phyloP scores from a whole-genome alignment of 2,113 vertebrate genomes.

The Chaenocephalus aceratus region DNA sequence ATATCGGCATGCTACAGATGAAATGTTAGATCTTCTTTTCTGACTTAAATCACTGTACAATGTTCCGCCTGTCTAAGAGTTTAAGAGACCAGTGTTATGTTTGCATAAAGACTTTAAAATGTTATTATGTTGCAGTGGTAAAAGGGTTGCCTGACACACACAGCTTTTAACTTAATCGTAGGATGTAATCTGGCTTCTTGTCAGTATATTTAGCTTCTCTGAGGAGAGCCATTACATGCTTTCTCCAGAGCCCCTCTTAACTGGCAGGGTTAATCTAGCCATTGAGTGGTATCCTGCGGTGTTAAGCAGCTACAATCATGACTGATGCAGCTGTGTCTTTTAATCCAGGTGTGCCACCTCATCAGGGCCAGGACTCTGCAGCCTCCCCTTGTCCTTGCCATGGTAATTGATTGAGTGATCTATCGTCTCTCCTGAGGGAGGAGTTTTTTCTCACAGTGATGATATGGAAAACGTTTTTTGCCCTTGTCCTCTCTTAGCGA shows the following conservation, averaged over 20 bases:
- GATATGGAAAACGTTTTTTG: slow-evolving; percentile 58
- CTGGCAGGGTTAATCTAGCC: slow-evolving; percentile 56
- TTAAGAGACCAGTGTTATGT: background rate
- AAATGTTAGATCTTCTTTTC: background rate
- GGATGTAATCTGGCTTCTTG: slow-evolving; percentile 55
- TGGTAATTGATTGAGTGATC: slow-evolving; percentile 62
- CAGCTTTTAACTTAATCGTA: slow-evolving; percentile 40
- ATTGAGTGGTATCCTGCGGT: slow-evolving; percentile 49
- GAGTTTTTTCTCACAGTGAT: slow-evolving; percentile 33
- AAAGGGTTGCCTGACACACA: slow-evolving; percentile 31
- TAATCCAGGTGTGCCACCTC: slow-evolving; percentile 61
- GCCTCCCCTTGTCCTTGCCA: slow-evolving; percentile 30
- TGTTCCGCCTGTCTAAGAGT: background rate
- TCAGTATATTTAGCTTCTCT: slow-evolving; percentile 56
- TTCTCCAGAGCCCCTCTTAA: slow-evolving; percentile 31
- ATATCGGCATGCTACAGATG: background rate
- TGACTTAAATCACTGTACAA: background rate
- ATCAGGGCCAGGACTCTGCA: slow-evolving; percentile 26
- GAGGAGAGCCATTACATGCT: slow-evolving; percentile 45
- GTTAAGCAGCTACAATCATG: slow-evolving; percentile 61
- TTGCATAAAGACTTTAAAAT: slow-evolving; percentile 19
- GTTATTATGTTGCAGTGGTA: background rate
- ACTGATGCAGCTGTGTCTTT: slow-evolving; percentile 57
- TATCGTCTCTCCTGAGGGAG: slow-evolving; percentile 29
- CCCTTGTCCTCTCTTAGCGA: slow-evolving; percentile 37